Evolutionary conservation across 1,140 invertebrate species (phyloP).

Genomic region (Aphidius ervi): DNA sequence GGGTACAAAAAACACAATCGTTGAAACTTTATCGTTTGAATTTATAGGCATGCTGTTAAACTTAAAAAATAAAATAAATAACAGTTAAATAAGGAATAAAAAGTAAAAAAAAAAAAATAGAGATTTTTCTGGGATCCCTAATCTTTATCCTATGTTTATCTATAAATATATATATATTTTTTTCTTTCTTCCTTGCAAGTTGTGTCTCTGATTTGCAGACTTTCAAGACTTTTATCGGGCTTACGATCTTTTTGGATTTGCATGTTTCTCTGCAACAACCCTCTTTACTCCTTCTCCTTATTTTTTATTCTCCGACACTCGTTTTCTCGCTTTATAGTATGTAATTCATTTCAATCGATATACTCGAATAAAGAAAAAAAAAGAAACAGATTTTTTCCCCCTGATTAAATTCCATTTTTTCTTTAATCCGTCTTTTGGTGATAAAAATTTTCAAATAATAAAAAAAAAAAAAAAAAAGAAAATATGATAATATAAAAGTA

Average conservation of each 20-base stretch:
- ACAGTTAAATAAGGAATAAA: neutral
- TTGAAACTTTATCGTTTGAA: constrained; percentile 34
- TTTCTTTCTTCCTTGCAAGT: neutral
- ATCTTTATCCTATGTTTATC: constrained; percentile 13
- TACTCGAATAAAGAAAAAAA: neutral
- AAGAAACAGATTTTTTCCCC: neutral
- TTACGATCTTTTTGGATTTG: constrained; percentile 23
- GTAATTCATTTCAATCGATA: constrained; percentile 21
- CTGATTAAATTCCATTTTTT: neutral
- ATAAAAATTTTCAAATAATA: neutral
- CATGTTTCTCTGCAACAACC: constrained; percentile 15
- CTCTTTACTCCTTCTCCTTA: neutral
- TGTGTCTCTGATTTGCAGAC: constrained; percentile 18
- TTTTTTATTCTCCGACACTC: neutral
- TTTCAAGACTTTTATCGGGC: constrained; percentile 25
- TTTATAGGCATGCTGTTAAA: constrained; percentile 30
- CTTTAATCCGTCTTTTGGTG: neutral
- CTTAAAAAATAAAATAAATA: constrained; percentile 3
- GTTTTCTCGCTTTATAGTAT: constrained; percentile 4
- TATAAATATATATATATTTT: neutral
- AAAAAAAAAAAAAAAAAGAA: too few species aligned
- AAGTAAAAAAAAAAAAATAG: constrained; percentile 4
- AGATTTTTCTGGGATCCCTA: constrained; percentile 18
- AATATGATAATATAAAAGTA: too few species aligned
- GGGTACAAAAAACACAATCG: constrained; percentile 25